Conservation (phyloP, 2,113 vertebrate genomes). For the Acrocephalus kingi region DNA sequence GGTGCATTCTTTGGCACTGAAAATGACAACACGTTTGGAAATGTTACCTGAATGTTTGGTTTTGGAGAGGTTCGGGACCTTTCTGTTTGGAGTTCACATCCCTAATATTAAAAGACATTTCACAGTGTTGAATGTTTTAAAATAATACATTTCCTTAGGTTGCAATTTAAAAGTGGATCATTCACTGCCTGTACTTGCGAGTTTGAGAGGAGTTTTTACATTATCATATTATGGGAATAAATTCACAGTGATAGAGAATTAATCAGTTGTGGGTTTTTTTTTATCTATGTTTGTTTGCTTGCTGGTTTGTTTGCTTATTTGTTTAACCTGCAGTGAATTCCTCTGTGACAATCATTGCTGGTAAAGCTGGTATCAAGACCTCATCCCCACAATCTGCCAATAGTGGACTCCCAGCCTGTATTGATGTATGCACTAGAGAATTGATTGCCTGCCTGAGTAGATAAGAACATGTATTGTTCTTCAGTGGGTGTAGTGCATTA, state of each 20-base stretch:
- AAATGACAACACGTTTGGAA: neutral
- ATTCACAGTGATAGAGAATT: neutral
- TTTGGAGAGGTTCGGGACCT: neutral
- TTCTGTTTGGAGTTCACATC: neutral
- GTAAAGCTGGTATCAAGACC: constrained; percentile 43
- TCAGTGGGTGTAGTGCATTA: constrained; percentile 55
- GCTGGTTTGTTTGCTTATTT: constrained; percentile 22
- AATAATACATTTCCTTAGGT: neutral
- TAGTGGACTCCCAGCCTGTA: constrained; percentile 36
- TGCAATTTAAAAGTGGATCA: neutral
- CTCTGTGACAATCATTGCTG: constrained; percentile 8
- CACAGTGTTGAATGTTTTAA: neutral
- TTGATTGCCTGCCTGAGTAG: constrained; percentile 58
- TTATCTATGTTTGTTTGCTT: neutral
- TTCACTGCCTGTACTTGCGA: neutral
- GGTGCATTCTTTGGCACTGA: neutral
- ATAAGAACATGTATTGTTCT: constrained; percentile 66
- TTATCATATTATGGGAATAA: constrained; percentile 7
- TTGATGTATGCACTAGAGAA: constrained; percentile 60
- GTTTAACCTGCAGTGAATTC: constrained; percentile 30
- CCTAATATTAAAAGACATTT: neutral
- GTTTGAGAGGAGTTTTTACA: neutral
- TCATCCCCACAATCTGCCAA: constrained; percentile 48
- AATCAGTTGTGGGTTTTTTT: neutral
- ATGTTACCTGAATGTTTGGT: neutral